These are phyloP conservation scores for Eurypyga helias DNA, from an alignment of 2,113 vertebrate genomes.

Conservation along the genomic window DNA sequence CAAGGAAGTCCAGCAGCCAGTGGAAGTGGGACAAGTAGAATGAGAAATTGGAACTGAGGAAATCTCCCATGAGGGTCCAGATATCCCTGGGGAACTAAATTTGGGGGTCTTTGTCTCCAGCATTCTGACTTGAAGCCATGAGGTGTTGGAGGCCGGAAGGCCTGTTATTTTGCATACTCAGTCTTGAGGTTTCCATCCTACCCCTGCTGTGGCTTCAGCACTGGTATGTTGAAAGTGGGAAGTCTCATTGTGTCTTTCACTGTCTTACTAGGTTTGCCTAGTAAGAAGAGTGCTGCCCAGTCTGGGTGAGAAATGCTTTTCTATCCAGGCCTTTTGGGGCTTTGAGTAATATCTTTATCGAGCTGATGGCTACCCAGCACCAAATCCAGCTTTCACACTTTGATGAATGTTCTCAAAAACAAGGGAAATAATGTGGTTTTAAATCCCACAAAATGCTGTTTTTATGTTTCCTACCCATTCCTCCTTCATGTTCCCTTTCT, in stretches of 20 bases:
- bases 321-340: not conserved
- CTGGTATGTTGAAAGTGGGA: not conserved
- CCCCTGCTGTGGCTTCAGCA: not conserved
- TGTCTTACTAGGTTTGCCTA: not conserved
- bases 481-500: not conserved
- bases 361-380: not conserved
- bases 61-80: not conserved
- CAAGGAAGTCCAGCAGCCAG: not conserved
- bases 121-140: not conserved
- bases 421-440: not conserved
- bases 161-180: not conserved
- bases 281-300: not conserved
- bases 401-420: not conserved
- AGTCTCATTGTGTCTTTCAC: not conserved
- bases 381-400: slow-evolving; percentile 2
- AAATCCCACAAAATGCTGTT: slow-evolving; percentile 20
- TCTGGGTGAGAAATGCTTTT: not conserved
- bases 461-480: slow-evolving; percentile 17
- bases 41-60: not conserved
- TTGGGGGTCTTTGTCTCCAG: not conserved
- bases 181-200: not conserved
- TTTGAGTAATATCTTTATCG: not conserved
- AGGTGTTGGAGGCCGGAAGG: not conserved
- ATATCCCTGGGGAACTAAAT: not conserved
- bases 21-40: not conserved